Evolutionary conservation across 2,797 vertebrate species (phyloP).

Genomic region (Pseudotriccus pelzelni): DNA sequence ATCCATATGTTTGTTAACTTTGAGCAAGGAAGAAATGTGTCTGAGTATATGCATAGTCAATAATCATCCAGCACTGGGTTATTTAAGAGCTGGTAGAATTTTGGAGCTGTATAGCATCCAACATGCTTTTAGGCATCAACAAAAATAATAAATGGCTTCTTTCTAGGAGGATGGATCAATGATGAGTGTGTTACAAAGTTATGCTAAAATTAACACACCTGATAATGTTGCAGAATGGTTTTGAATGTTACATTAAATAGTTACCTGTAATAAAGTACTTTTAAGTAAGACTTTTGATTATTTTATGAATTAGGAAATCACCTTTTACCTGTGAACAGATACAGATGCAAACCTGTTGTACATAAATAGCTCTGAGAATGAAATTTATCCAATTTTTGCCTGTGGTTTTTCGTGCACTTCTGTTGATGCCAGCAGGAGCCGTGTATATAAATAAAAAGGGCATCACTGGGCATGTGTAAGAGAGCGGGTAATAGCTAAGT

Average conservation of each 20-base stretch:
- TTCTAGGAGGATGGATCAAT: not conserved
- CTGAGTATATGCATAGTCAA: not conserved
- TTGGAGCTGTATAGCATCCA: not conserved
- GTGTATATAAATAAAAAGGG: not conserved
- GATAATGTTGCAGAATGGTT: not conserved
- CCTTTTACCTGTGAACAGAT: not conserved
- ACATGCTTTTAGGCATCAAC: not conserved
- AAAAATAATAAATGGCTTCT: not conserved
- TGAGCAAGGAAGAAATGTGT: not conserved
- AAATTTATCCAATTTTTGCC: not conserved
- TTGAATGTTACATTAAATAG: not conserved
- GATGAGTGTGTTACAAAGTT: not conserved
- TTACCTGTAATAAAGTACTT: not conserved
- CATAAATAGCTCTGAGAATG: not conserved
- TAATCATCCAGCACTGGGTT: not conserved
- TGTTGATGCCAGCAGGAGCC: not conserved
- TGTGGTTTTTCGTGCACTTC: not conserved
- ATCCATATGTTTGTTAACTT: not conserved
- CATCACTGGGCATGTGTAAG: not conserved
- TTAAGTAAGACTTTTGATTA: not conserved
- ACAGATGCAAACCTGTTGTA: not conserved
- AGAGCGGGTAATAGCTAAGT: not conserved
- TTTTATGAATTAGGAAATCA: not conserved
- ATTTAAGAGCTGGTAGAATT: not conserved
- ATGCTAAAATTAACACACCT: not conserved